A percentile compares a stretch with the other conserved stretches of the same genome.
These are phyloP conservation scores for Drosophila prolongata DNA, from an alignment of 2,888 invertebrate genomes.

Conservation along the genomic window DNA sequence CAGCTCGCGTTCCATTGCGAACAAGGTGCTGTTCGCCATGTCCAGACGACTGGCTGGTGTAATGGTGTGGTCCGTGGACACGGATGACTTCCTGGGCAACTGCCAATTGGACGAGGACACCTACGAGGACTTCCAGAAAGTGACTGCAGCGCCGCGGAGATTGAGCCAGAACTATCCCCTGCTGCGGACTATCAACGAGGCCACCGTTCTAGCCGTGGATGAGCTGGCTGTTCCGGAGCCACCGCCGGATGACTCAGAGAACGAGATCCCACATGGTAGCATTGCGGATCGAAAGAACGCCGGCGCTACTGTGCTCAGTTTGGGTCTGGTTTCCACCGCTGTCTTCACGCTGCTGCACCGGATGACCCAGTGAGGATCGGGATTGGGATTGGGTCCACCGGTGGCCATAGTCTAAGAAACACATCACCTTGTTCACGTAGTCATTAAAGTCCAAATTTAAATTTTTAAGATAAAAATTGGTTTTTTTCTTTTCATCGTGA, in stretches of 20 bases:
- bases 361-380: constrained; percentile 39
- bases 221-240: constrained; percentile 84
- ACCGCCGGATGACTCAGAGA: constrained; percentile 74
- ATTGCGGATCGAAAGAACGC: constrained; percentile 73
- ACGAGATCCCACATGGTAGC: constrained; percentile 84
- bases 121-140: constrained; percentile 85
- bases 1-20: constrained; percentile 89
- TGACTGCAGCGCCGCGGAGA: constrained; percentile 69
- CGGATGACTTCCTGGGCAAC: constrained; percentile 92
- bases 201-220: constrained; percentile 86
- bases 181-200: constrained; percentile 90
- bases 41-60: constrained; percentile 89
- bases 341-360: constrained; percentile 45
- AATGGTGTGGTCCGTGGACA: constrained; percentile 96
- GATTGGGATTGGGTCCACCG: not conserved
- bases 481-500: too few relatives aligned
- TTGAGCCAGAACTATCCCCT: constrained; percentile 87
- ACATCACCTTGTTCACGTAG: constrained; percentile 26
- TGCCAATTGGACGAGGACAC: constrained; percentile 86
- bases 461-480: constrained; percentile 7
- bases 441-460: constrained; percentile 40
- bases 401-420: constrained; percentile 33
- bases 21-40: constrained; percentile 90
- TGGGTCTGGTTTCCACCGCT: constrained; percentile 40
- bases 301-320: constrained; percentile 36